Evolutionary conservation across 2,113 vertebrate species (phyloP).

Genomic region (Grantiella picta): DNA sequence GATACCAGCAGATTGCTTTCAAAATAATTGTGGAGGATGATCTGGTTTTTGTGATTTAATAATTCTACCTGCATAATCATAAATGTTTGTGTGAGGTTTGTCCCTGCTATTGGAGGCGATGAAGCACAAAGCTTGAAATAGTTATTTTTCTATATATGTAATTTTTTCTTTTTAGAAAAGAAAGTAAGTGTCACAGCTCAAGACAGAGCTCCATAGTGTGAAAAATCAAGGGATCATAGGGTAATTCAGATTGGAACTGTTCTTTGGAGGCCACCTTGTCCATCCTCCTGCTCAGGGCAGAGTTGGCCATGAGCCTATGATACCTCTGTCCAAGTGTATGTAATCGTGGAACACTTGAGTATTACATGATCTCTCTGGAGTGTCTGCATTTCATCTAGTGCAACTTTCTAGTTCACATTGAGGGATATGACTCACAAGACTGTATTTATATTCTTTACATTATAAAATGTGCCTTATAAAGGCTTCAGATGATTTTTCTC

Average conservation of each 20-base stretch:
- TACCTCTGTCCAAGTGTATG: not conserved
- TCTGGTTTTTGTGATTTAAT: not conserved
- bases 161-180: not conserved
- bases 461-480: not conserved
- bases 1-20: not conserved
- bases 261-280: not conserved
- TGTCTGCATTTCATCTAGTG: not conserved
- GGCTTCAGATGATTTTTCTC: constrained; percentile 32
- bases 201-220: not conserved
- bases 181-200: not conserved
- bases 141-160: accelerated
- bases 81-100: not conserved
- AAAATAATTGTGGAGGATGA: not conserved
- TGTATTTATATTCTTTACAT: not conserved
- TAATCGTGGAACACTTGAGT: not conserved
- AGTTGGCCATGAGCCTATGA: not conserved
- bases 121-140: not conserved
- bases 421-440: not conserved
- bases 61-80: not conserved
- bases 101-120: not conserved
- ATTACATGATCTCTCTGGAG: not conserved
- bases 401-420: not conserved
- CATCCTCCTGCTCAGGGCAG: not conserved
- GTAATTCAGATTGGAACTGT: not conserved
- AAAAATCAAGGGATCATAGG: not conserved